phyloP scores from a whole-genome alignment of 2,888 invertebrate genomes.

The Lepeophtheirus nordmannii region DNA sequence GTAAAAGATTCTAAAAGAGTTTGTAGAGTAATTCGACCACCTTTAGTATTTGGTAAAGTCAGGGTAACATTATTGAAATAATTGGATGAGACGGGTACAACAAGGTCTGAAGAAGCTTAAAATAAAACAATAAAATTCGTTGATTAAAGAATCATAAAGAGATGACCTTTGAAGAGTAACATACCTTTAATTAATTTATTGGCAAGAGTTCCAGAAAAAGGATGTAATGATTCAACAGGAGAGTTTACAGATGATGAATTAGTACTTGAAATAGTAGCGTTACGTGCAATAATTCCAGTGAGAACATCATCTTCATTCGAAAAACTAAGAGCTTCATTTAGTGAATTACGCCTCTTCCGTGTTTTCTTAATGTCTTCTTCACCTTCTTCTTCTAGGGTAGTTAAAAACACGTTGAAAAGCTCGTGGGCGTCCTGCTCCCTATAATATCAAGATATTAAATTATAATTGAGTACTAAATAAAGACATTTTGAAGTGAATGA shows the following conservation, averaged over 20 bases:
- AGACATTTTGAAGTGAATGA: no score
- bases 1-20: constrained; percentile 6
- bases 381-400: constrained; percentile 72
- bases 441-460: not conserved
- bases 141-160: no score
- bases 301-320: constrained; percentile 8
- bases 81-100: not conserved
- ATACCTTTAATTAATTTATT: constrained; percentile 5
- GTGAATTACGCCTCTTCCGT: not conserved
- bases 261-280: not conserved
- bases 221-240: not conserved
- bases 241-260: not conserved
- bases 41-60: not conserved
- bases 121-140: not conserved
- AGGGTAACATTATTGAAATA: constrained; percentile 13
- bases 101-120: not conserved
- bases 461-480: no score
- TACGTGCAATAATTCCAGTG: constrained; percentile 21
- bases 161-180: no score
- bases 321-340: not conserved
- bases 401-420: constrained; percentile 66
- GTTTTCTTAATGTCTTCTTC: not conserved
- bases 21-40: constrained; percentile 1
- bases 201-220: constrained; percentile 4
- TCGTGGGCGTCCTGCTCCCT: constrained; percentile 87